Evolutionary conservation across 2,797 vertebrate species (phyloP), one percentile per base, ranked within the genome.

Genomic region (Lepilemur septentrionalis): DNA sequence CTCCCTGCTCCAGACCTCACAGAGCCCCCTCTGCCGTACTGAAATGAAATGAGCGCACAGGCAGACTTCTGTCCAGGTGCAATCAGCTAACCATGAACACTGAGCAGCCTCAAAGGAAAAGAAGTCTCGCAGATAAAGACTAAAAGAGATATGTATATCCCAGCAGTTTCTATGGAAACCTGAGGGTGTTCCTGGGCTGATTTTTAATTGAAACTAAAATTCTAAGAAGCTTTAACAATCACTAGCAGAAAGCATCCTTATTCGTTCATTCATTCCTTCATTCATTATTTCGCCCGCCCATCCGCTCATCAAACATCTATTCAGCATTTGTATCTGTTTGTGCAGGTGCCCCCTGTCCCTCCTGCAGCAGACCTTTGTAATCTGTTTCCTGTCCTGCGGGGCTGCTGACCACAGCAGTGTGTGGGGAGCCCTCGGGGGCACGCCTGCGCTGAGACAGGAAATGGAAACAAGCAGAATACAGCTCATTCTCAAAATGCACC

Each of bases 371-470:
- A 41, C 17, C 85, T 92, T 52, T 84, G 57, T 15, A 1, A 46
- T 61, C 73, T 65, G 13, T 52, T 95, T 96, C 91, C 86, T 89
- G 89, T 91, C 89, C 35, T 93, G 69, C 32, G 72, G 67, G 81
- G 69, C 76, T 90, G 86, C 67, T 95, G 94, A 83, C 85, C 84
- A 82, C 75, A 70, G 3, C n/a, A 30, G 1, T 0, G 84, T 43
- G 0, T 46, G 70, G 88, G 55, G 20, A 48, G 28, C 52, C 46
- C 63, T 70, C 32, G 32, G 80, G 52, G 65, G 48, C 57, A 57
- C 52, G n/a, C 17, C 59, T n/a, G 15, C 63, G 28, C 46, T 0
- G 30, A 70, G 85, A 55, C 80, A 92, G 91, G 72, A 96, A 96
- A 72, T 57, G 52, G 78, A 81, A 95, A 65, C 8, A 38, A 67